Base-by-base conservation (phyloP, 1,140 invertebrate species). In the Parasteatoda tepidariorum region DNA sequence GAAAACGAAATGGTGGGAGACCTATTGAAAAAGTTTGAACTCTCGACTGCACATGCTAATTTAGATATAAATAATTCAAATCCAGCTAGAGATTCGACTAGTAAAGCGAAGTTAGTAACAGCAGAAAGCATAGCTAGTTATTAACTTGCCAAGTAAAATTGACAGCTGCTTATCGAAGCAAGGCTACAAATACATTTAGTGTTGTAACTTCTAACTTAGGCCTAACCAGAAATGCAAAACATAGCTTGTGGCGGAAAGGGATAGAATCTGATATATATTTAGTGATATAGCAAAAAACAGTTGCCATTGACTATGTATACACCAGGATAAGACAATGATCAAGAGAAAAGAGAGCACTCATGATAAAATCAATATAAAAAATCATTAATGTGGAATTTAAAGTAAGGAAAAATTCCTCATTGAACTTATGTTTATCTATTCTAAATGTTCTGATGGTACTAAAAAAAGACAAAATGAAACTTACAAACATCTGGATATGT, bases 401-500 rank as follows among this genome's bases (percentile, higher is more conserved):
- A 15, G 26, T 31, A 28, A 31, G 15, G 31, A 11, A 15, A 31
- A 15, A 6, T 67, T 31, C 22, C 15, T 9, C 1, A 67, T 67
- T 34, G 26, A 67, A 18, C 33, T 67, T 67, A 31, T 67, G 31
- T 13, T 13, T 9, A 24, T 15, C 13, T 11, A 67, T n/a, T 31
- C 26, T 15, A 67, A 67, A 22, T 67, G 11, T 18, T 33, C 64
- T 15, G 64, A 31, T 9, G 7, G 28, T 6, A 67, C 28, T 31
- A 67, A 67, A 33, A 67, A 31, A 9, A 1, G 64, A 13, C 26
- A 31, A 34, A 67, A 67, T 67, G 64, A 67, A 33, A 31, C 64
- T 1, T 33, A 67, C 26, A 30, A 30, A 13, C 9, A 67, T 33
- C 31, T 67, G 9, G 64, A 6, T 9, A 67, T 67, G 64, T 24